Evolutionary conservation across 2,888 invertebrate genomes (phyloP).

Genomic region (Mythimna impura): DNA sequence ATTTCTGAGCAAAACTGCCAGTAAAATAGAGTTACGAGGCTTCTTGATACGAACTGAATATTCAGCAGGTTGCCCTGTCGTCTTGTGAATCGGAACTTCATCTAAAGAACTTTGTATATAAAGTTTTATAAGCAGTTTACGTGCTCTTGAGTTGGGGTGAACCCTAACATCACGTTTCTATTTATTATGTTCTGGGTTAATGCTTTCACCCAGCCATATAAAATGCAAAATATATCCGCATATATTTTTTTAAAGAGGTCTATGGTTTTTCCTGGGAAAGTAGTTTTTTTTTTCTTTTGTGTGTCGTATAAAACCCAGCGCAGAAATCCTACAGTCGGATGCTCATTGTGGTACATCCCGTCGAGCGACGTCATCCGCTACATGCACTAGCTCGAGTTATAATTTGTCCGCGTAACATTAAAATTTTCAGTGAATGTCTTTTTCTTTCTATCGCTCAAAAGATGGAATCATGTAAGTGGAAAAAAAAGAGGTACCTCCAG

Average conservation of each 20-base stretch:
- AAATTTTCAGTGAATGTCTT: no score
- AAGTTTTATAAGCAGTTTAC: not conserved
- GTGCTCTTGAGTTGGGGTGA: not conserved
- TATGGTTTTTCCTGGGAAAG: no score
- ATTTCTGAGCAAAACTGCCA: not conserved
- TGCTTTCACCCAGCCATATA: not conserved
- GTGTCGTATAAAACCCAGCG: not conserved
- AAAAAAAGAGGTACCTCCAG: no score
- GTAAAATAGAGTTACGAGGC: not conserved
- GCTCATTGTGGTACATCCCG: not conserved
- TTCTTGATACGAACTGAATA: not conserved
- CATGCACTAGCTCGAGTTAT: not conserved
- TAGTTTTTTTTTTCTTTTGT: not conserved
- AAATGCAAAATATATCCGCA: no score
- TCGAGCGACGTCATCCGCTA: not conserved
- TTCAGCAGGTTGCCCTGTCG: not conserved
- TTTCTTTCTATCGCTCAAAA: no score
- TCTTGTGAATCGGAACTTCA: not conserved
- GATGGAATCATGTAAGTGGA: no score
- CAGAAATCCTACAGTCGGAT: not conserved
- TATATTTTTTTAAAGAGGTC: no score
- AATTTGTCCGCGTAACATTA: not conserved
- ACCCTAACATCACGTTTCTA: not conserved
- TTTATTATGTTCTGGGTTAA: not conserved
- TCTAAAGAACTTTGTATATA: not conserved